phyloP scores from a whole-genome alignment of 1,140 invertebrate species.

The Drosophila lacertosa region DNA sequence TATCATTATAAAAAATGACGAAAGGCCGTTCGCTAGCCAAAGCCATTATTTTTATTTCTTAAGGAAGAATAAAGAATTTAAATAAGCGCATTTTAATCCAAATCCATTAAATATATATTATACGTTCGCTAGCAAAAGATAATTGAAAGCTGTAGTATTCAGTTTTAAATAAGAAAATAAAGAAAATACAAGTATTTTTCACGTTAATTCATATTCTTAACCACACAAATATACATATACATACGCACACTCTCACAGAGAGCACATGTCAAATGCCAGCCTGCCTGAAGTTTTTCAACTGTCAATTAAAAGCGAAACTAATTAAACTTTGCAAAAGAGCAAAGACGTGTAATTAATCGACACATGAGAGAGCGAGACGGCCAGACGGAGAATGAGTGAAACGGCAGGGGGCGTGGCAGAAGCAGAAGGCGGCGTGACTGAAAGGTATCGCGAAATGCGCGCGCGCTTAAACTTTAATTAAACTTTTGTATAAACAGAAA shows the following conservation, averaged over 20 bases:
- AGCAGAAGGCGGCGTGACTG: not conserved
- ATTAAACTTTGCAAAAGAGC: constrained; percentile 75
- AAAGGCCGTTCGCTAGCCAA: too few species aligned
- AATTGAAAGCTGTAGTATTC: too few species aligned
- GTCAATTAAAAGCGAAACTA: constrained; percentile 80
- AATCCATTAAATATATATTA: too few species aligned
- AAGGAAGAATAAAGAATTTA: too few species aligned
- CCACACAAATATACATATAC: not conserved
- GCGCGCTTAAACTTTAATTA: constrained; percentile 76
- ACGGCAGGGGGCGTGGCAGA: not conserved
- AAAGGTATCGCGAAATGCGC: constrained; percentile 9
- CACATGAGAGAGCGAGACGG: constrained; percentile 39
- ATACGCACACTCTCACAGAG: constrained; percentile 13
- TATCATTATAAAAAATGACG: too few species aligned
- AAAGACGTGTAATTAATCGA: constrained; percentile 78
- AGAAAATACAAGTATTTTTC: not conserved
- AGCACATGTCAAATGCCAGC: constrained; percentile 49
- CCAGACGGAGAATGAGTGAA: not conserved
- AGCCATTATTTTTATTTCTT: too few species aligned
- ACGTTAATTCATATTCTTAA: not conserved
- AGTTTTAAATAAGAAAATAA: too few species aligned
- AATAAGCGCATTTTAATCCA: too few species aligned
- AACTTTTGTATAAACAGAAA: constrained; percentile 60
- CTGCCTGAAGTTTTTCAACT: constrained; percentile 70
- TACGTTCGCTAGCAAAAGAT: too few species aligned